Percentiles rank a stretch among this genome's conserved stretches.
phyloP scores from a whole-genome alignment of 2,797 vertebrate genomes.

The Perdix hodgsoniae region DNA sequence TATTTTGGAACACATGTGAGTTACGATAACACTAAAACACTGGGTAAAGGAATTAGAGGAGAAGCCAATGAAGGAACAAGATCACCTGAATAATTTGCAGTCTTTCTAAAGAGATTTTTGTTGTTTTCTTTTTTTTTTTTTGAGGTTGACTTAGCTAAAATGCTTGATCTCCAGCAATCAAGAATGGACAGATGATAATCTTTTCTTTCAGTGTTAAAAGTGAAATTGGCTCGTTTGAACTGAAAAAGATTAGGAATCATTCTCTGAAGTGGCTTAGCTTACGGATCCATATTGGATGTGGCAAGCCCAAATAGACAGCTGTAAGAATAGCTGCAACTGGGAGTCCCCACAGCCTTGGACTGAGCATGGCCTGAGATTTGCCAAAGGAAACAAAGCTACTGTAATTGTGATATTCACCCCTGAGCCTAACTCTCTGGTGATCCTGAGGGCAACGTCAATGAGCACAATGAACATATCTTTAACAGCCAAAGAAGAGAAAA shows the following conservation, averaged over 20 bases:
- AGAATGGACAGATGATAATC: background rate
- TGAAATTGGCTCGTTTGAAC: background rate
- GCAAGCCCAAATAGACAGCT: background rate
- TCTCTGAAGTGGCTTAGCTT: background rate
- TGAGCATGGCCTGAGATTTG: background rate
- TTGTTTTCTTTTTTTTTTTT: background rate
- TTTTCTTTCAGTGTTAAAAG: background rate
- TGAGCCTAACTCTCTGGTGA: background rate
- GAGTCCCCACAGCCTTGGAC: background rate
- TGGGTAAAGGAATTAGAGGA: background rate
- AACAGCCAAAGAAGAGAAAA: background rate
- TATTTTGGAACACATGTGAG: background rate
- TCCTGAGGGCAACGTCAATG: background rate
- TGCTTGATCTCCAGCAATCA: background rate
- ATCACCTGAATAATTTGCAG: background rate
- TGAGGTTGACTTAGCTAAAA: background rate
- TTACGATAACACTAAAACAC: background rate
- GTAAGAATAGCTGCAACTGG: background rate
- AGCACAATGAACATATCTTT: background rate
- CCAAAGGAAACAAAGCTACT: background rate
- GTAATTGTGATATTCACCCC: background rate
- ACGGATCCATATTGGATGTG: background rate
- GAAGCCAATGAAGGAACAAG: background rate
- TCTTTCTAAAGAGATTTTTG: background rate
- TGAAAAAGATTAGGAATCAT: background rate